Percentiles rank a stretch among this genome's conserved stretches.
phyloP scores from a whole-genome alignment of 2,113 vertebrate genomes.

The Elgaria multicarinata region DNA sequence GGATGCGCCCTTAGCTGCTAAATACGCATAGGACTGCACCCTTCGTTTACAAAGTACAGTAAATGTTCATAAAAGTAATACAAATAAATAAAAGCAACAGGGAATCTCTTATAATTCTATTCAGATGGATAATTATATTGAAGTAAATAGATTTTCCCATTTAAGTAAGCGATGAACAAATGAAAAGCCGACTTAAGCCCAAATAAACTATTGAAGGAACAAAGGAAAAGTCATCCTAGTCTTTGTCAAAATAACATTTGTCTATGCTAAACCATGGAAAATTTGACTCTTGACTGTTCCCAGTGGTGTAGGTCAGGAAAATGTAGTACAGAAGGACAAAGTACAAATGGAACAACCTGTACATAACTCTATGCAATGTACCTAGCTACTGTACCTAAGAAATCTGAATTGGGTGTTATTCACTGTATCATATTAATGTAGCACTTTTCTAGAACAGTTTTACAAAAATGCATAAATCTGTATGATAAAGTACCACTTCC shows the following conservation, averaged over 20 bases:
- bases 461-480: background rate
- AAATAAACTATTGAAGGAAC: constrained; percentile 21
- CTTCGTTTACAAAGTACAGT: no score
- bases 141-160: background rate
- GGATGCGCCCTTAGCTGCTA: no score
- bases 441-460: background rate
- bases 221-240: constrained; percentile 31
- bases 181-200: background rate
- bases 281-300: background rate
- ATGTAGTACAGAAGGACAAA: constrained; percentile 32
- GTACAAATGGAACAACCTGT: background rate
- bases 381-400: background rate
- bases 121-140: background rate
- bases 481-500: constrained; percentile 25
- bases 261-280: constrained; percentile 46
- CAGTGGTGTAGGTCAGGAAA: constrained; percentile 6
- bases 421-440: constrained; percentile 5
- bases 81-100: background rate
- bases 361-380: background rate
- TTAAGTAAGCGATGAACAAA: background rate
- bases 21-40: no score
- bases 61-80: background rate
- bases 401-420: constrained; percentile 22
- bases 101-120: background rate
- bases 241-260: constrained; percentile 52